These are phyloP conservation scores for Pseudoips prasinana DNA, from an alignment of 2,888 invertebrate species.

Conservation along the genomic window DNA sequence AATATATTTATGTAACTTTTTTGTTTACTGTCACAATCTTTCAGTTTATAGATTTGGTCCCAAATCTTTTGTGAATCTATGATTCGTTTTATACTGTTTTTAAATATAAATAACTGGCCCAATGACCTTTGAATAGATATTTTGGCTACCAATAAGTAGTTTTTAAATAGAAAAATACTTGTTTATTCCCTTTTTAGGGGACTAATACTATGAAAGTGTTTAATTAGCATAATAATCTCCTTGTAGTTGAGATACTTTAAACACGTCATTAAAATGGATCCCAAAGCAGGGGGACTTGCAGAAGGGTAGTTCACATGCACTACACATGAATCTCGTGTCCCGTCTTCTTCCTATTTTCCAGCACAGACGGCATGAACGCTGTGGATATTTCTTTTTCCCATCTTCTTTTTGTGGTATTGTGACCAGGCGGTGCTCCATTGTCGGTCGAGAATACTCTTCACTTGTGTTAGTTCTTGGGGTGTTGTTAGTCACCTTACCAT, in stretches of 20 bases:
- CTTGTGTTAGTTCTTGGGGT: constrained; percentile 53
- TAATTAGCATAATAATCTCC: constrained; percentile 73
- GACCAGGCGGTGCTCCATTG: constrained; percentile 66
- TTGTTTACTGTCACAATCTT: constrained; percentile 16
- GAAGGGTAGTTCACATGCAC: constrained; percentile 73
- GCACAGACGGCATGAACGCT: constrained; percentile 75
- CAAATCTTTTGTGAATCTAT: constrained; percentile 49
- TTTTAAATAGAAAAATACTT: constrained; percentile 35
- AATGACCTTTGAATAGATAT: constrained; percentile 12
- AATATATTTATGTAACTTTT: constrained; percentile 19
- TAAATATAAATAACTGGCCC: constrained; percentile 25
- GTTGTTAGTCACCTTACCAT: constrained; percentile 68
- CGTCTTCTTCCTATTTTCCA: constrained; percentile 76
- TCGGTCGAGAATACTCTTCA: constrained; percentile 58
- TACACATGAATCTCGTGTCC: constrained; percentile 77
- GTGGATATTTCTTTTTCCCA: constrained; percentile 79
- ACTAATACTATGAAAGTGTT: constrained; percentile 29
- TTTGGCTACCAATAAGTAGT: constrained; percentile 15
- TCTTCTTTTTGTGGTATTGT: constrained; percentile 81
- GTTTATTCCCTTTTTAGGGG: constrained; percentile 38
- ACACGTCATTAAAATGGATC: constrained; percentile 71
- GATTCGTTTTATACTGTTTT: constrained; percentile 39
- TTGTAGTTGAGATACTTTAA: constrained; percentile 70
- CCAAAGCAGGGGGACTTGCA: constrained; percentile 78
- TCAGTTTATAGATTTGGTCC: constrained; percentile 44